Base-by-base conservation (phyloP, 2,888 invertebrate species). In the Leucophenga maculata region DNA sequence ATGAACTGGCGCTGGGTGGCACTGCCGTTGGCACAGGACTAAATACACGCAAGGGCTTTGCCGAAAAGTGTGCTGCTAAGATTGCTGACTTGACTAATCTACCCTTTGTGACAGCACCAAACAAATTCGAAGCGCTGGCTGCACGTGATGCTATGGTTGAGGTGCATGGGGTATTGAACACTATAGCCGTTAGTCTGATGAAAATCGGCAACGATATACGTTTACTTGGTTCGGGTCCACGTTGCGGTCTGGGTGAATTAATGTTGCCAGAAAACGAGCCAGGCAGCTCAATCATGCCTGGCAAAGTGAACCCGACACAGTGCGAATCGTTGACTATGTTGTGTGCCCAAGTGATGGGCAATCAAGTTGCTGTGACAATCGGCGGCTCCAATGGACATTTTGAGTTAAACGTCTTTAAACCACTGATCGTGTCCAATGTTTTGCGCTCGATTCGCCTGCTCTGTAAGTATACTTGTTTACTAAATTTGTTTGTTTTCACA, bases 261-360 rank as follows among this genome's bases (percentile, higher is more conserved):
- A 91, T 92, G 73, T 91, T 99, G 78, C 99, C 99, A 0, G 99
- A 99, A 90, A 99, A 99, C 88, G 99, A 99, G 86, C 99, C 99
- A 0, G 99, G 99, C 1, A 97, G 97, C 84, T 98, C 98, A n/a
- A 99, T 99, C 78, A 99, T 99, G 99, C 99, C 99, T 22, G 99
- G 95, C 91, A 99, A 99, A 90, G 97, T 99, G 68, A 99, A 99
- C 90, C 99, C 99, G 6, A 99, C 99, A 0, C 99, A 99, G 87
- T 98, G 98, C 89, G 99, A 99, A 88, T 94, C 99, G 0, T 90
- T 99, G 65, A 99, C 99, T 0, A 99, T 99, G 99, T 93, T 98
- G 0, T 93, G 95, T 3, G 96, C 97, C 4, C 97, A 97, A 87
- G 97, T 99, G 69, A 98, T 99, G 95, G 98, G 99, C 64, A 99